A percentile compares a stretch with the other conserved stretches of the same genome.
These are phyloP conservation scores for Anguilla rostrata DNA, from an alignment of 2,113 vertebrate species.

Conservation along the genomic window DNA sequence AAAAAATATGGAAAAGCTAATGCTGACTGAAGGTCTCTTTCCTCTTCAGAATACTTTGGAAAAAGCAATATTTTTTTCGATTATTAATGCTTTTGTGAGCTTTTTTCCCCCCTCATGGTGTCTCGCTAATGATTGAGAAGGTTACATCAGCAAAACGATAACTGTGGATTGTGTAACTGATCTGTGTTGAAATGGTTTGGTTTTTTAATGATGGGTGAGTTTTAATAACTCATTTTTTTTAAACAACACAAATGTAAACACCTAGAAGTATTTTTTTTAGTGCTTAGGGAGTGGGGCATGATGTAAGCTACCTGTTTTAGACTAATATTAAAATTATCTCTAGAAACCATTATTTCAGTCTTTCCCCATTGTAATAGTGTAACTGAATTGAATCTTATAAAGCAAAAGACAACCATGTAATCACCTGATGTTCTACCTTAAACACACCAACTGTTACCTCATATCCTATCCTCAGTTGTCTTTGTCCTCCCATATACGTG, in stretches of 20 bases:
- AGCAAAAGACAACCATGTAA: conserved; percentile 8
- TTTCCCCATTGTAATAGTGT: neutral
- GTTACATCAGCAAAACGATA: neutral
- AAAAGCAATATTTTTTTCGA: neutral
- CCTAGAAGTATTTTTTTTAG: neutral
- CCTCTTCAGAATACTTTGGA: neutral
- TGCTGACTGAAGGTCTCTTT: neutral
- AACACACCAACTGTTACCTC: conserved; percentile 40
- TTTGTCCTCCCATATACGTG: conserved; percentile 36
- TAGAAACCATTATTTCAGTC: neutral
- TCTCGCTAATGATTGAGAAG: neutral
- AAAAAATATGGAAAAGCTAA: neutral
- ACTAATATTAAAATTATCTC: neutral
- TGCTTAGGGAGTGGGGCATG: neutral
- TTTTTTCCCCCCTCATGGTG: neutral
- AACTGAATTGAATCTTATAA: neutral
- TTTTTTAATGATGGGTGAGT: neutral
- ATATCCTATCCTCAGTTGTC: conserved; percentile 18
- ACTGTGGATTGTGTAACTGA: neutral
- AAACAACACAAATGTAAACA: neutral
- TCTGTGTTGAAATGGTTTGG: neutral
- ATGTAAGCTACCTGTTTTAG: neutral
- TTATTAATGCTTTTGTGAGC: neutral
- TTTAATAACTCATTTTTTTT: neutral
- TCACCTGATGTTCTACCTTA: conserved; percentile 10